Evolutionary conservation across 2,888 invertebrate species (phyloP).

Genomic region (Oscheius sp.): DNA sequence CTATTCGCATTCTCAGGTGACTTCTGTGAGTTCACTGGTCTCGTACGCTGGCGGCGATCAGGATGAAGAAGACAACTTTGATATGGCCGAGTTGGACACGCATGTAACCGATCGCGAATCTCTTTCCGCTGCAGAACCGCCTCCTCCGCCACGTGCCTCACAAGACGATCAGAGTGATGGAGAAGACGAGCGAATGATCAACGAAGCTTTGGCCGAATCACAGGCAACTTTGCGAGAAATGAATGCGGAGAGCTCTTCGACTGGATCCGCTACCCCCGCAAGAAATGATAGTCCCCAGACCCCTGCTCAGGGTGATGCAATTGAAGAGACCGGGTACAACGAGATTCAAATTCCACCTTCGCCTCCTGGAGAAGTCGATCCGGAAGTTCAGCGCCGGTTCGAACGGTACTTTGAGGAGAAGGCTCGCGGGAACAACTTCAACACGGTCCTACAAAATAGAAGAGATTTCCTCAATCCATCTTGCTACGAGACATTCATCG

Average conservation of each 20-base stretch:
- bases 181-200: slow-evolving; percentile 48
- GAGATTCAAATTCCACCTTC: slow-evolving; percentile 32
- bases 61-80: slow-evolving; percentile 39
- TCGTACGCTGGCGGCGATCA: slow-evolving; percentile 46
- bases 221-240: slow-evolving; percentile 35
- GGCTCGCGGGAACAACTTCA: slow-evolving; percentile 44
- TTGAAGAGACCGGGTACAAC: neutral
- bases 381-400: slow-evolving; percentile 31
- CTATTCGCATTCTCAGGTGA: slow-evolving; percentile 29
- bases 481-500: slow-evolving; percentile 59
- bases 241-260: slow-evolving; percentile 3
- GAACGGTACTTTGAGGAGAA: slow-evolving; percentile 46
- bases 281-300: slow-evolving; percentile 28
- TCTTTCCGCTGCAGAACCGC: slow-evolving; percentile 43
- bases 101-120: slow-evolving; percentile 1
- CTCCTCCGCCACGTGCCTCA: slow-evolving; percentile 44
- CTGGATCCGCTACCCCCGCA: slow-evolving; percentile 6
- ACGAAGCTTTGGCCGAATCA: slow-evolving; percentile 42
- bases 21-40: slow-evolving; percentile 45
- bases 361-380: slow-evolving; percentile 34
- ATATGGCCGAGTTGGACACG: slow-evolving; percentile 21
- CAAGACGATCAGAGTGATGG: slow-evolving; percentile 47
- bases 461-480: slow-evolving; percentile 56
- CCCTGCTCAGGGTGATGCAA: slow-evolving; percentile 2
- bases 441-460: slow-evolving; percentile 43